A percentile compares a stretch with the other conserved stretches of the same genome.
phyloP scores from a whole-genome alignment of 2,113 vertebrate species.

The Stomatorhinus ivindoensis region DNA sequence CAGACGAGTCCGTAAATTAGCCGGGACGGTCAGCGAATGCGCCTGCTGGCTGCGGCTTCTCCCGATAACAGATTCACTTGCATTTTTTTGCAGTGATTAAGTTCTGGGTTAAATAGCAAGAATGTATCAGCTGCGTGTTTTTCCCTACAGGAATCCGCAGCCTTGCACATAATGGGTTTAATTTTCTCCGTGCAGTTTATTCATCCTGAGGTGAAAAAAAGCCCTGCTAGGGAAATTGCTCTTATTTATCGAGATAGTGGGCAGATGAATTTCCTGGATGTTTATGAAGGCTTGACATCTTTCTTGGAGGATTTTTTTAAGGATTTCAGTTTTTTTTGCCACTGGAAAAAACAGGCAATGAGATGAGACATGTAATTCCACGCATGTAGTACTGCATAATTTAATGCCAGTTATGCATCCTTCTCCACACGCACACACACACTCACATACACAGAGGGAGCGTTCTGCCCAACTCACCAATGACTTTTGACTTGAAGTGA shows the following conservation, averaged over 20 bases:
- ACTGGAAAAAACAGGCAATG: background rate
- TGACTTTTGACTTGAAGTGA: background rate
- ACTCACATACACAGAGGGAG: background rate
- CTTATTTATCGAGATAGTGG: slow-evolving; percentile 1
- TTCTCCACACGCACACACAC: background rate
- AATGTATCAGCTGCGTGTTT: background rate
- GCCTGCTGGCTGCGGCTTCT: background rate
- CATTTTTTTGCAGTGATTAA: slow-evolving; percentile 3
- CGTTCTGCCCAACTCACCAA: background rate
- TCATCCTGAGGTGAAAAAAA: background rate
- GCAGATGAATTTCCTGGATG: slow-evolving; percentile 9
- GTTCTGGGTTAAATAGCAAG: background rate
- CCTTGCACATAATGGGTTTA: slow-evolving; percentile 4
- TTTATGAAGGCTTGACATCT: slow-evolving; percentile 5
- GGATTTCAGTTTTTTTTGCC: background rate
- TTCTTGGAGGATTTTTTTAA: background rate
- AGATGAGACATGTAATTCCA: background rate
- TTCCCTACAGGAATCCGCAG: slow-evolving; percentile 1
- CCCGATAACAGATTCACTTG: background rate
- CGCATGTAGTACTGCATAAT: background rate
- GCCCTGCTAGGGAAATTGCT: background rate
- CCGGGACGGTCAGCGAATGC: background rate
- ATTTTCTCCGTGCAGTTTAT: slow-evolving; percentile 1
- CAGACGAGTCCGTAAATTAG: background rate
- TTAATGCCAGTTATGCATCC: background rate